Evolutionary conservation across 2,888 invertebrate species (phyloP).

Genomic region (Perizoma flavofasciatum): DNA sequence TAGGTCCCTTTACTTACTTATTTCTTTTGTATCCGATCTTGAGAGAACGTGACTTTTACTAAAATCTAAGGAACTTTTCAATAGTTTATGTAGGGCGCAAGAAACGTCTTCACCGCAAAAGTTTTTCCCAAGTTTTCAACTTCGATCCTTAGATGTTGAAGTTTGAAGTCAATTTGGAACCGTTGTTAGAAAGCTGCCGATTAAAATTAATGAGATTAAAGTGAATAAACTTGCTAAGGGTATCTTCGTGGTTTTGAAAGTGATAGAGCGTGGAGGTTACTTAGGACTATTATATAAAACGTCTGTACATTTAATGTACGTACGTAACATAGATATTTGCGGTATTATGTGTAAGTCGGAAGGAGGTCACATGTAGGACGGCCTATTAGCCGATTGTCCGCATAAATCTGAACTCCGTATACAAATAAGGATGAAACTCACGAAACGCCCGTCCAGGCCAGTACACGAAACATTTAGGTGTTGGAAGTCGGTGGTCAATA

Average conservation of each 20-base stretch:
- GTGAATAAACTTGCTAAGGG: conserved; percentile 47
- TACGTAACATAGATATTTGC: too few species aligned
- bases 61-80: conserved; percentile 21
- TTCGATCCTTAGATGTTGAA: conserved; percentile 55
- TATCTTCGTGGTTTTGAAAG: conserved; percentile 25
- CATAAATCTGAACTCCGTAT: too few species aligned
- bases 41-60: conserved; percentile 27
- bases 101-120: conserved; percentile 32
- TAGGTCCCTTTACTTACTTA: not conserved
- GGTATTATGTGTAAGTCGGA: too few species aligned
- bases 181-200: conserved; percentile 54
- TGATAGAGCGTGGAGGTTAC: conserved; percentile 16
- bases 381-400: too few species aligned
- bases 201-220: conserved; percentile 62
- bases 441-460: too few species aligned
- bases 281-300: not conserved
- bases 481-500: too few species aligned
- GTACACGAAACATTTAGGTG: too few species aligned
- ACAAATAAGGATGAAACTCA: too few species aligned
- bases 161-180: conserved; percentile 49
- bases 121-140: conserved; percentile 53
- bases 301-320: too few species aligned
- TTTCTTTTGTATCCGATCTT: conserved; percentile 10
- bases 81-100: conserved; percentile 23
- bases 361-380: too few species aligned